Conservation (phyloP, 2,888 invertebrate genomes). For the Conops quadrifasciatus region DNA sequence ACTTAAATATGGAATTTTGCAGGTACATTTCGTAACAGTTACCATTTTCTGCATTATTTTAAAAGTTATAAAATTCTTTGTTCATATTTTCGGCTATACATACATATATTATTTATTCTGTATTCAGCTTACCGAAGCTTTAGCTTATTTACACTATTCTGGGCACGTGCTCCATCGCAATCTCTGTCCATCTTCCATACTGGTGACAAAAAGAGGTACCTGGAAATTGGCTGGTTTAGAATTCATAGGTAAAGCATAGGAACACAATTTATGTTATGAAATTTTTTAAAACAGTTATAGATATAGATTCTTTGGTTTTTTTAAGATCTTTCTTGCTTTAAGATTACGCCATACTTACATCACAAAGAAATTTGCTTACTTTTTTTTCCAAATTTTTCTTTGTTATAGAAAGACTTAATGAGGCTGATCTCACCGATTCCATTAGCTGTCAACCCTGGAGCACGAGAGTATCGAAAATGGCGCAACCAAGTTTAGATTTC, state of each 20-base stretch:
- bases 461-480: slow-evolving; percentile 87
- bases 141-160: slow-evolving; percentile 90
- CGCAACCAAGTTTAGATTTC: slow-evolving; percentile 94
- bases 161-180: slow-evolving; percentile 91
- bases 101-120: slow-evolving; percentile 42
- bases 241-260: slow-evolving; percentile 76
- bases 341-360: no score
- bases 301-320: no score
- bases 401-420: slow-evolving; percentile 73
- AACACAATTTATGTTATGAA: not conserved
- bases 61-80: not conserved
- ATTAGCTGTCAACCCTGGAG: slow-evolving; percentile 89
- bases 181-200: slow-evolving; percentile 90
- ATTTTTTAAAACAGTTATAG: no score
- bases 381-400: no score
- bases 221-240: slow-evolving; percentile 97
- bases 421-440: slow-evolving; percentile 75
- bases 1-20: slow-evolving; percentile 90
- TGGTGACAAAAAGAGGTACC: slow-evolving; percentile 90
- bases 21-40: slow-evolving; percentile 69
- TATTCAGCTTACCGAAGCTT: slow-evolving; percentile 88
- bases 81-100: not conserved
- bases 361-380: no score
- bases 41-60: slow-evolving; percentile 4
- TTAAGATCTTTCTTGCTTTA: no score